Evolutionary conservation across 2,113 vertebrate genomes (phyloP).

Genomic region (Clupea harengus): DNA sequence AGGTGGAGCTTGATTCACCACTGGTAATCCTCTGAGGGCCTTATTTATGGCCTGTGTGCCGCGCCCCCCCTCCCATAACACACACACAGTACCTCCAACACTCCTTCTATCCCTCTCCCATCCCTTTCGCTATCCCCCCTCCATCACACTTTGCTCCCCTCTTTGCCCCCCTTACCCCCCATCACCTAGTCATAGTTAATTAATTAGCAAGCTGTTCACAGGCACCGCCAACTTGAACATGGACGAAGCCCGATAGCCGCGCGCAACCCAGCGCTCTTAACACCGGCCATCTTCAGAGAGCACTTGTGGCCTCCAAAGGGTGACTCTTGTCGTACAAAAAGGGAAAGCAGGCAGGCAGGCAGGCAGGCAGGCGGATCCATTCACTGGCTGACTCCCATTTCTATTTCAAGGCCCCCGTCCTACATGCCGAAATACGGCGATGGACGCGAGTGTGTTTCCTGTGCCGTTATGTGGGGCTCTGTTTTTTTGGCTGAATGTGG

Average conservation of each 20-base stretch:
- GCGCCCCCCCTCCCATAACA: not conserved
- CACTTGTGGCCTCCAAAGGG: not conserved
- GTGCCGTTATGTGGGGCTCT: not conserved
- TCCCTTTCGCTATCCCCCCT: not conserved
- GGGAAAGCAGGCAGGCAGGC: not conserved
- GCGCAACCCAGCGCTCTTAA: not conserved
- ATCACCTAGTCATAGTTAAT: conserved; percentile 46
- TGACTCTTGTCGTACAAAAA: not conserved
- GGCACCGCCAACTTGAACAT: conserved; percentile 30
- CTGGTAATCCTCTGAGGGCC: conserved; percentile 30
- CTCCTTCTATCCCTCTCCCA: conserved; percentile 6
- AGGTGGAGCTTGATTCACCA: conserved; percentile 52
- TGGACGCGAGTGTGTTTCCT: not conserved
- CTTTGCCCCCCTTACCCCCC: conserved; percentile 25
- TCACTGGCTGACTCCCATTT: not conserved
- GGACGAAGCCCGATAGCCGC: conserved; percentile 29
- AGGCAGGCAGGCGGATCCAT: not conserved
- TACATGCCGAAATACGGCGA: not conserved
- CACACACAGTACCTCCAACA: not conserved
- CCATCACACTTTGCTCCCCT: not conserved
- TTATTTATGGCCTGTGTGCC: conserved; percentile 36
- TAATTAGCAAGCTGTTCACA: conserved; percentile 52
- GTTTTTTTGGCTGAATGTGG: not conserved
- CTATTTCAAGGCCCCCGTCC: not conserved
- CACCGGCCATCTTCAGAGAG: not conserved